These are phyloP conservation scores for Lycia hirtaria DNA, from an alignment of 2,888 invertebrate genomes.

Conservation along the genomic window DNA sequence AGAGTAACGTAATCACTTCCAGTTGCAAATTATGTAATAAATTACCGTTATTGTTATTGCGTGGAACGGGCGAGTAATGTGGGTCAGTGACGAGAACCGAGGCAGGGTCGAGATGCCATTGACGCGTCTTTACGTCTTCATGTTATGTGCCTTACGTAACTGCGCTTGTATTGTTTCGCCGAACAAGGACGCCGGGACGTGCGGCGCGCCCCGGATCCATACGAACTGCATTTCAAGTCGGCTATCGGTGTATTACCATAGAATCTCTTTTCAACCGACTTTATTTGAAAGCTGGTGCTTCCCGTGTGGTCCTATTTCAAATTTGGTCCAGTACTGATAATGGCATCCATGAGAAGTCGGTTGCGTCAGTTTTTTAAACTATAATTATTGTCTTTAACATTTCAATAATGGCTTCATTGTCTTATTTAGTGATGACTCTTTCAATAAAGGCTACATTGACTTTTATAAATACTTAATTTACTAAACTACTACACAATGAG, in stretches of 20 bases:
- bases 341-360: no score
- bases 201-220: conserved; percentile 39
- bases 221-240: conserved; percentile 22
- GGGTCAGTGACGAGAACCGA: conserved; percentile 82
- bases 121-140: conserved; percentile 67
- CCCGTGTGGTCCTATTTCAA: no score
- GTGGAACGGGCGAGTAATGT: conserved; percentile 73
- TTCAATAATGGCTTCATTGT: no score
- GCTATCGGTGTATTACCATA: conserved; percentile 21
- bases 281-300: no score
- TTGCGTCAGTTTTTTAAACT: no score
- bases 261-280: neutral
- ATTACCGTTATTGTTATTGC: conserved; percentile 75
- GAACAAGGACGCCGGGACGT: conserved; percentile 65
- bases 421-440: no score
- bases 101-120: conserved; percentile 83
- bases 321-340: no score
- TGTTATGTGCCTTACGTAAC: conserved; percentile 60
- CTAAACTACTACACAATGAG: neutral
- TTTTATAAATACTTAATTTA: no score
- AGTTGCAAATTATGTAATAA: conserved; percentile 68
- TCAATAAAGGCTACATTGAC: neutral
- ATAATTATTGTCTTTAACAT: no score
- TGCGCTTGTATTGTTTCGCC: conserved; percentile 69
- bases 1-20: conserved; percentile 57